Base-by-base conservation (phyloP, 2,113 vertebrate genomes). In the Parotia lawesii region DNA sequence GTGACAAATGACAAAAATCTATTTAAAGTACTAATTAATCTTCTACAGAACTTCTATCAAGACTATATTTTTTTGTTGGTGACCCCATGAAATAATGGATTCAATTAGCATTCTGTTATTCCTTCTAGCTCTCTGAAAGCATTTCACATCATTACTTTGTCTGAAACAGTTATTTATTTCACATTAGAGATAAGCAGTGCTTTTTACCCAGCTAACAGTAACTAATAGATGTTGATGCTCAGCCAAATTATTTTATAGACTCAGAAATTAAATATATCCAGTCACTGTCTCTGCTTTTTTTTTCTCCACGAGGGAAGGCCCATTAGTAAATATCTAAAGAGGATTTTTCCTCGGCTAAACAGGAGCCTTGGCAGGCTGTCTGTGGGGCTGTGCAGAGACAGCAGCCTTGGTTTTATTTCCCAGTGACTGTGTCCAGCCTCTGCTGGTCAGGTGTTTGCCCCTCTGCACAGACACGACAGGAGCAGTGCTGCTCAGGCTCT, bases 1-100 rank as follows among this genome's bases (percentile, higher is more conserved):
- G 81, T 44, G n/a, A 72, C 61, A 91, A 96, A 86, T 44, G 13
- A 4, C 62, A 81, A 84, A 91, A 89, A 65, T 28, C 7, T 54
- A 19, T 83, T 91, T 86, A 85, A 85, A 92, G 31, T 33, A 38
- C 20, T 73, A 86, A 96, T 81, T 11, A 82, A 89, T 90, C 57
- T 77, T 86, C 60, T 47, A 42, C 22, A 57, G 27, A 90, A 75
- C 53, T 79, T 86, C 29, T 70, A 4, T 11, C 33, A 20, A 69
- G 44, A 53, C n/a, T 42, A 1, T 45, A 8, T 40, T 44, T 77
- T 84, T 88, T 62, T 87, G 22, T 24, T 48, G 65, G 35, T 44
- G 28, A 87, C 31, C 35, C 21, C 22, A 90, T 42, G 64, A 60
- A 62, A 69, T 20, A 58, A 57, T 54, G 18, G 22, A 54, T 80